Base-by-base conservation (phyloP, 2,888 invertebrate genomes). In the Phorcus lineatus region DNA sequence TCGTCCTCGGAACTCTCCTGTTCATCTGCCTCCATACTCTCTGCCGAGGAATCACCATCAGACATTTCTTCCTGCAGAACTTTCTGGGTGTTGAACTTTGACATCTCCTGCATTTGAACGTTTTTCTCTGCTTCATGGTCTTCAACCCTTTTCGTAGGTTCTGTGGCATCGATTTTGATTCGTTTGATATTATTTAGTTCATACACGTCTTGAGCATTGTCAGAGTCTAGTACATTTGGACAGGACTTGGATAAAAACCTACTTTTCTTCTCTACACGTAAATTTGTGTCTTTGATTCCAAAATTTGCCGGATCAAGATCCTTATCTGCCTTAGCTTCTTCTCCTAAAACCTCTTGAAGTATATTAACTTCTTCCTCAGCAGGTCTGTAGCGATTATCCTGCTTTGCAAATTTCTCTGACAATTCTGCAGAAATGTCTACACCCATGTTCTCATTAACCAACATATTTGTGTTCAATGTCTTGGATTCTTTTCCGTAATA, bases 401-500 rank as follows among this genome's bases (percentile, higher is more conserved):
- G 94, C 81, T 94, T 94, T 22, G 92, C 90, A 91, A 94, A 95
- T 87, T 95, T 95, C 80, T 94, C 94, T 0, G 95, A 95, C 88
- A 95, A 95, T 79, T 94, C 94, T 82, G 94, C 93, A 47, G 47
- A 47, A 40, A 94, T 93, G 77, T 93, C 93, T 77, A 94, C 94
- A 82, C 94, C 94, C 76, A 93, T 85, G 28, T 83, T 88, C 54
- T 89, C 89, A 1, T 87, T 85, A 9, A 91, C 87, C 7, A 91
- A 83, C 53, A 95, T 94, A 90, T 95, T 95, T 0, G 95, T 94
- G 86, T 95, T 95, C 57, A 95, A 94, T 0, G 94, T 95, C 90
- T 95, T 95, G 0, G 95, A 94, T 82, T 95, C 95, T 90, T 95
- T 95, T 54, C 94, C 91, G 87, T 91, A 92, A 82, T 95, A 94